Evolutionary conservation across 2,113 vertebrate genomes (phyloP).

Genomic region (Garra rufa): DNA sequence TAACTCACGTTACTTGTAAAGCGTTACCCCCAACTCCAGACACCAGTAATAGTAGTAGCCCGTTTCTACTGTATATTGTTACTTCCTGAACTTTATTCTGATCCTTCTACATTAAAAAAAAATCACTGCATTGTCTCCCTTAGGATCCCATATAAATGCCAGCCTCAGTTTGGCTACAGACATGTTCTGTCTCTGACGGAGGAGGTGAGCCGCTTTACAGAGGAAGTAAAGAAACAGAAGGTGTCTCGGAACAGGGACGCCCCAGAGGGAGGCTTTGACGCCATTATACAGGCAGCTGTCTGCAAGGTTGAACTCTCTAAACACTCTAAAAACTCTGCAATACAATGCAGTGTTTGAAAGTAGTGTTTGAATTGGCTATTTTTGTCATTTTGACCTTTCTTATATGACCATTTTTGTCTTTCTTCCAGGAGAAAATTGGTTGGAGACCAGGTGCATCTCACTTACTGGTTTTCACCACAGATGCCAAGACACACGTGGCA

Average conservation of each 20-base stretch:
- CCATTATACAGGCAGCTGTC: constrained; percentile 95
- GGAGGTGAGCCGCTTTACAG: constrained; percentile 90
- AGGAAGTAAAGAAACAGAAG: constrained; percentile 91
- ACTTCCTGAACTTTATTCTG: neutral
- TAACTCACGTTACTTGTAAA: no score
- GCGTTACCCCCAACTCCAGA: no score
- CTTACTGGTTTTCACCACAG: constrained; percentile 94
- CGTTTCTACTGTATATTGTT: no score
- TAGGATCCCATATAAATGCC: constrained; percentile 79
- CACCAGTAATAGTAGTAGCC: no score
- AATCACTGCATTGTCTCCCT: neutral
- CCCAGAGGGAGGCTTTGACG: constrained; percentile 95
- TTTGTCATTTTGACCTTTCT: neutral
- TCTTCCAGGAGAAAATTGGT: constrained; percentile 87
- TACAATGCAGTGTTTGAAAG: neutral
- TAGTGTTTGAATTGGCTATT: neutral
- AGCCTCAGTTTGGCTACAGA: constrained; percentile 96
- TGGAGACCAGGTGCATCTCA: constrained; percentile 95
- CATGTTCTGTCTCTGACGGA: constrained; percentile 92
- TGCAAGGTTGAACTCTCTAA: constrained; percentile 79
- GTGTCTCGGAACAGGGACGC: constrained; percentile 95
- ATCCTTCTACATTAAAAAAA: neutral
- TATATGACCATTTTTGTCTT: constrained; percentile 9
- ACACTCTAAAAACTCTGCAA: neutral
- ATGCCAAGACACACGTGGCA: constrained; percentile 94